Evolutionary conservation across 2,888 invertebrate species (phyloP), one percentile per base, ranked within the genome.

Genomic region (Drosophila helvetica): DNA sequence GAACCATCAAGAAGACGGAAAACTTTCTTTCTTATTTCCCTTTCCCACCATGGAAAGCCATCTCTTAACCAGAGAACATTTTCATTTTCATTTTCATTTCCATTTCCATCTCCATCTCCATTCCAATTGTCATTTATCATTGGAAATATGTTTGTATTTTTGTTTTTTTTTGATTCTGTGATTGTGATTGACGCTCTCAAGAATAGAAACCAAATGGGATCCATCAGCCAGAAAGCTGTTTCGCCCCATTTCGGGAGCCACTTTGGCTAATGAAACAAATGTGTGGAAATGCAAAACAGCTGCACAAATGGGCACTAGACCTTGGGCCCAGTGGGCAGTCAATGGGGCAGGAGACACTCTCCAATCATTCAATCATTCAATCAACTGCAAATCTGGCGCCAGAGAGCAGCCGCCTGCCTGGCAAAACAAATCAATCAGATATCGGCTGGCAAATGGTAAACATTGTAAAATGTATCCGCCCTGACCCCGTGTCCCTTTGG

Each of bases 341-440:
- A 10, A 30, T 10, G 30, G 30, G 10, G 30, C 10, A 3, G 30
- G 30, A 10, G 5, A 12, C 12, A 33, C 3, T 22, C 3, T 22
- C 6, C 22, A 22, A 22, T 22, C 22, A 12, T 22, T 56, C 55
- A 67, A 53, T 50, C 72, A 67, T 55, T 50, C 72, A 80, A 80
- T 77, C 80, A 80, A 59, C 60, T 65, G 43, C 59, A 74, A 75
- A 58, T 64, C 65, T 62, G 56, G 56, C 52, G 68, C 69, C 69
- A 69, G 43, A 74, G 43, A 75, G 86, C 88, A 79, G 79, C 75
- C 77, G 70, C 84, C 22, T 22, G 22, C 22, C 22, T 77, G 78
- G 88, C 86, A 84, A 88, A 84, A 84, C 83, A 84, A 84, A 84
- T 84, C 83, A 84, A 84, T 84, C 83, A 84, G 78, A 78, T 50